Evolutionary conservation across 1,140 invertebrate species (phyloP).

Genomic region (Wiebesia pumilae): DNA sequence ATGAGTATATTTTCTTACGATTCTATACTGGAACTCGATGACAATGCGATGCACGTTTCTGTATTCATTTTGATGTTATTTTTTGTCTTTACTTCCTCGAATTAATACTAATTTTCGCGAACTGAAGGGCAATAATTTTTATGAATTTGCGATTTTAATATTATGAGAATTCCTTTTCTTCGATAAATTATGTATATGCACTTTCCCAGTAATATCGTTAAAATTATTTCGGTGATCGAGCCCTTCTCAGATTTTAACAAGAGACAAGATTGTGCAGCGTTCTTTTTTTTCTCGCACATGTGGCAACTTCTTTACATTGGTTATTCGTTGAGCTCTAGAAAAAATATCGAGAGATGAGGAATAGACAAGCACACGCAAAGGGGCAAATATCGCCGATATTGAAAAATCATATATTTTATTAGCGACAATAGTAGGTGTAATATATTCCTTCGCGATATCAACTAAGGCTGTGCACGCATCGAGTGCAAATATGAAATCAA

Average conservation of each 20-base stretch:
- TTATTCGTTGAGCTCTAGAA: background rate
- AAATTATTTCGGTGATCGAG: slow-evolving; percentile 26
- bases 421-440: background rate
- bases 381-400: background rate
- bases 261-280: slow-evolving; percentile 24
- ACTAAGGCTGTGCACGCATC: background rate
- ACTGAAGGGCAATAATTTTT: background rate
- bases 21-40: slow-evolving; percentile 27
- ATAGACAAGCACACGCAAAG: no score
- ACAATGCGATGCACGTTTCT: background rate
- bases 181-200: background rate
- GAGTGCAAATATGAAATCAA: background rate
- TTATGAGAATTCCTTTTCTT: background rate
- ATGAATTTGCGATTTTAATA: background rate
- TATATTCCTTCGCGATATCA: background rate
- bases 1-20: slow-evolving; percentile 38
- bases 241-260: slow-evolving; percentile 26
- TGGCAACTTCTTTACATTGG: slow-evolving; percentile 34
- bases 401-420: background rate
- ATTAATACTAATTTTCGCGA: background rate
- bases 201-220: background rate
- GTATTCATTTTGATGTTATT: slow-evolving; percentile 29
- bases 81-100: background rate
- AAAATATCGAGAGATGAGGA: background rate
- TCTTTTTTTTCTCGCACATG: slow-evolving; percentile 17